Evolutionary conservation across 2,797 vertebrate genomes (phyloP).

Genomic region (Sebastes alutus): DNA sequence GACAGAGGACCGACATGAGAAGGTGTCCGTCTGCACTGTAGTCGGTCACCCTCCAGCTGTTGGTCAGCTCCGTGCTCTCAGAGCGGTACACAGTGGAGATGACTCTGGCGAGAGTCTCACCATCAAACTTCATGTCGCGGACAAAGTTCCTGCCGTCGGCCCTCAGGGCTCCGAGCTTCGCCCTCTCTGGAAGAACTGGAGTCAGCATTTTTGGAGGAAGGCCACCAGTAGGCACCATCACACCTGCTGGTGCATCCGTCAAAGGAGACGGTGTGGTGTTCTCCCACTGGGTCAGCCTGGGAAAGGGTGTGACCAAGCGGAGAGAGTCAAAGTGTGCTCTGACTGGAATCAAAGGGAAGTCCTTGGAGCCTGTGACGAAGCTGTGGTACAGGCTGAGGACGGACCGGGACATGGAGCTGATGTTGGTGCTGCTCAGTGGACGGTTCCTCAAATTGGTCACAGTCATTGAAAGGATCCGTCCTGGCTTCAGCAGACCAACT

Average conservation of each 20-base stretch:
- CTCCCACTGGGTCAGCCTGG: accelerated
- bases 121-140: not conserved
- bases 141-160: not conserved
- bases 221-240: not conserved
- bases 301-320: not conserved
- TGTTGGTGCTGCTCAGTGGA: not conserved
- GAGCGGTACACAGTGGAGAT: not conserved
- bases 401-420: accelerated
- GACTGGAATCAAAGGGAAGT: not conserved
- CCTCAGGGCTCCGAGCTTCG: not conserved
- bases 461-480: not conserved
- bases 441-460: not conserved
- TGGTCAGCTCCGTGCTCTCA: not conserved
- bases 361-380: not conserved
- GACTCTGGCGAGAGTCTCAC: not conserved
- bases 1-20: not conserved
- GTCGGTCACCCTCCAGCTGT: constrained; percentile 2
- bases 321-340: accelerated
- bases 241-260: not conserved
- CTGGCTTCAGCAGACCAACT: not conserved
- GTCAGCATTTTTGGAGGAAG: not conserved
- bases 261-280: not conserved
- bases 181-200: not conserved
- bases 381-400: not conserved
- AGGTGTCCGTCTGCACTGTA: not conserved